A percentile compares a stretch with the other conserved stretches of the same genome.
phyloP scores from a whole-genome alignment of 2,888 invertebrate genomes.

The Hypomecis atomaria region DNA sequence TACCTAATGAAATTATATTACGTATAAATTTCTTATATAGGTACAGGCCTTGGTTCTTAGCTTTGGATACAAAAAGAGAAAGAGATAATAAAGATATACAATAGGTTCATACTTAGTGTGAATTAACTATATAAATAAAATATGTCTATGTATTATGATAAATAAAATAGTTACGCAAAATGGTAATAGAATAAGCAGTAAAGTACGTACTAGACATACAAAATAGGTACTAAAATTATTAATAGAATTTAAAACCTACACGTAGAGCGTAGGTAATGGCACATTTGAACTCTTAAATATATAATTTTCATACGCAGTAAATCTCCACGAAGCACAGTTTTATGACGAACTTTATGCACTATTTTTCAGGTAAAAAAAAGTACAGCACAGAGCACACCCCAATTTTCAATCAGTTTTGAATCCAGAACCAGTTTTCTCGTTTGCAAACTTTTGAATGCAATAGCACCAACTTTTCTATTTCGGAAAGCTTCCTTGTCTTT shows the following conservation, averaged over 20 bases:
- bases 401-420: slow-evolving; percentile 40
- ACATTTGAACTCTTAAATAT: slow-evolving; percentile 31
- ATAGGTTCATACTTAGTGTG: too few relatives aligned
- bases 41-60: slow-evolving; percentile 10
- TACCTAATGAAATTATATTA: slow-evolving; percentile 1
- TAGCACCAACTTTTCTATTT: slow-evolving; percentile 26
- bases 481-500: slow-evolving; percentile 22
- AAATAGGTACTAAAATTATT: too few relatives aligned
- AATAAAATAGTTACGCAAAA: not conserved
- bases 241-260: slow-evolving; percentile 1
- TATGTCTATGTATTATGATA: too few relatives aligned
- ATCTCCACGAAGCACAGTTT: slow-evolving; percentile 35
- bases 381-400: slow-evolving; percentile 32
- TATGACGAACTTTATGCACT: slow-evolving; percentile 42
- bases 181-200: too few relatives aligned
- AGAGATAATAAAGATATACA: too few relatives aligned
- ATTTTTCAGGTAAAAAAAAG: slow-evolving; percentile 38
- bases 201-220: too few relatives aligned
- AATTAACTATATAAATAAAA: too few relatives aligned
- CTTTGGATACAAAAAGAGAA: slow-evolving; percentile 9
- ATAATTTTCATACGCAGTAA: slow-evolving; percentile 36
- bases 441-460: slow-evolving; percentile 23
- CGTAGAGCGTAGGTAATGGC: slow-evolving; percentile 32
- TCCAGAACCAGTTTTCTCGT: slow-evolving; percentile 34
- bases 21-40: slow-evolving; percentile 8